phyloP scores from a whole-genome alignment of 2,888 invertebrate species.

The Venusia cambrica region DNA sequence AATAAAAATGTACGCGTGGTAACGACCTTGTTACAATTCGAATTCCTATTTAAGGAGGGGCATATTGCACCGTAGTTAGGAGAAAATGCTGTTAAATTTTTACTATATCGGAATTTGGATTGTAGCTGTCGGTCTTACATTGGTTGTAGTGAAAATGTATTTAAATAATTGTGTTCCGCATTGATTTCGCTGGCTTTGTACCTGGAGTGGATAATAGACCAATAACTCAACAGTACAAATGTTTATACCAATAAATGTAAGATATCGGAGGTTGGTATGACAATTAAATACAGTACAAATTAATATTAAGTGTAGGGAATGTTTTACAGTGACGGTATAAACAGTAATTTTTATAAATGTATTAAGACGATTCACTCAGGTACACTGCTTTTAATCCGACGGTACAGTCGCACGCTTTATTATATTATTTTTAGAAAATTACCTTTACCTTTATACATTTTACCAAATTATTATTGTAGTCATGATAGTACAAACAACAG shows the following conservation, averaged over 20 bases:
- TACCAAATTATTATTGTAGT: too few species aligned
- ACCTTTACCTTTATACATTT: too few species aligned
- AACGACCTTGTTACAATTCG: conserved; percentile 44
- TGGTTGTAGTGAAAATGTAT: conserved; percentile 73
- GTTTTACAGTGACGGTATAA: conserved; percentile 46
- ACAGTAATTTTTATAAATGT: conserved; percentile 39
- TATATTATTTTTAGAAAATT: conserved; percentile 26
- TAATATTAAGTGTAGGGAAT: conserved; percentile 68
- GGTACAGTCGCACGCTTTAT: conserved; percentile 64
- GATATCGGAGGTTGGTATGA: conserved; percentile 66
- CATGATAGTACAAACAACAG: too few species aligned
- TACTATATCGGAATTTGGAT: conserved; percentile 54
- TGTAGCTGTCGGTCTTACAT: conserved; percentile 40
- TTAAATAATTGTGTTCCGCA: conserved; percentile 63
- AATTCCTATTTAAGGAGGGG: conserved; percentile 50
- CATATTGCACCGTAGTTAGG: conserved; percentile 53
- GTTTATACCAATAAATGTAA: conserved; percentile 54
- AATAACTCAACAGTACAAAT: conserved; percentile 62
- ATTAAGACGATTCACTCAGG: conserved; percentile 54
- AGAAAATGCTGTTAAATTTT: conserved; percentile 55
- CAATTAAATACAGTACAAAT: conserved; percentile 72
- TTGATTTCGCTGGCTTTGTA: conserved; percentile 65
- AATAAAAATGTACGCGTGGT: conserved; percentile 74
- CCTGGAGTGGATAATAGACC: conserved; percentile 51
- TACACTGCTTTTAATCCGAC: conserved; percentile 60